Percentiles rank a stretch among this genome's conserved stretches.
These are phyloP conservation scores for Ptychadena robeensis DNA, from an alignment of 2,797 vertebrate genomes.

Conservation along the genomic window DNA sequence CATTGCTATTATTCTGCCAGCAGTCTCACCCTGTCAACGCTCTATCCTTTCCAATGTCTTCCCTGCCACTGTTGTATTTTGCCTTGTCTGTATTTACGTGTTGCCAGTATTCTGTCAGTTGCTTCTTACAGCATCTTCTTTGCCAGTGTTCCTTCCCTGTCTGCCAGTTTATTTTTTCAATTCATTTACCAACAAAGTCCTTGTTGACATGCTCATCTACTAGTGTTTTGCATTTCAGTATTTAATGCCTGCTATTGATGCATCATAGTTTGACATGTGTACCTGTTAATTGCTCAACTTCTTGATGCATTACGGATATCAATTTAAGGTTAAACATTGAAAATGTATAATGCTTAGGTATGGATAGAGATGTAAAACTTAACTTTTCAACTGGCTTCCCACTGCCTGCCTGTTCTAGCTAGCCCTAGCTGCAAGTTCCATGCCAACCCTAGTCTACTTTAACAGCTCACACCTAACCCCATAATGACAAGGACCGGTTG, in stretches of 20 bases:
- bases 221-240: not conserved
- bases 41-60: slow-evolving; percentile 8
- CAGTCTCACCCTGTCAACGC: slow-evolving; percentile 13
- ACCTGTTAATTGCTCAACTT: not conserved
- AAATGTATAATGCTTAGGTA: not conserved
- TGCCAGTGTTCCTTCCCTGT: not conserved
- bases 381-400: not conserved
- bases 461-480: too few species aligned
- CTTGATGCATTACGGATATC: too few species aligned
- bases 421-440: too few species aligned
- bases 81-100: not conserved
- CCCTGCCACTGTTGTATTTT: not conserved
- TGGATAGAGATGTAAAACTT: not conserved
- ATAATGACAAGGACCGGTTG: too few species aligned
- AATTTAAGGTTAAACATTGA: too few species aligned
- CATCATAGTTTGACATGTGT: not conserved
- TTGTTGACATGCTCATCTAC: not conserved
- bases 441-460: too few species aligned
- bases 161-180: not conserved
- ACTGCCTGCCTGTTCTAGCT: too few species aligned
- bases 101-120: slow-evolving; percentile 8
- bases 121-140: not conserved
- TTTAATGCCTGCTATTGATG: not conserved
- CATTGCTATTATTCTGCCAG: not conserved
- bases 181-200: not conserved